Percentiles rank a stretch among this genome's conserved stretches.
These are phyloP conservation scores for Reticulitermes speratus DNA, from an alignment of 1,140 invertebrate genomes.

Conservation along the genomic window DNA sequence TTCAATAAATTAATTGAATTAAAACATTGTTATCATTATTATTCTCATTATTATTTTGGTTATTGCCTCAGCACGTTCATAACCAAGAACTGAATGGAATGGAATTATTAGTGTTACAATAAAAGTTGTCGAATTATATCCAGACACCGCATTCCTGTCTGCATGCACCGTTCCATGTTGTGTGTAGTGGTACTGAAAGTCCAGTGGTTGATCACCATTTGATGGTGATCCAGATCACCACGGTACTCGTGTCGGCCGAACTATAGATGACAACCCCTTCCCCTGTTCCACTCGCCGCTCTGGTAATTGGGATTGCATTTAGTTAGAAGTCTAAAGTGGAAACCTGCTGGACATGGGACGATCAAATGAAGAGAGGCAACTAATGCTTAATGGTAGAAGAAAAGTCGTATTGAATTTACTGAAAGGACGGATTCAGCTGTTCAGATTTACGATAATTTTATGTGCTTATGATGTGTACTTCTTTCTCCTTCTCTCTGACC, in stretches of 20 bases:
- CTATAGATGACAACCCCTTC: background rate
- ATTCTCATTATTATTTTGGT: too few relatives aligned
- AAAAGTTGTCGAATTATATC: too few relatives aligned
- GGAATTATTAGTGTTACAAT: too few relatives aligned
- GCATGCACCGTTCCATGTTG: too few relatives aligned
- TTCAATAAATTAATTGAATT: too few relatives aligned
- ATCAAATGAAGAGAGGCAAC: background rate
- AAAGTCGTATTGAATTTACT: slow-evolving; percentile 10
- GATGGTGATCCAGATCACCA: background rate
- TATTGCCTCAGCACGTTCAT: too few relatives aligned
- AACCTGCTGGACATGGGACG: background rate
- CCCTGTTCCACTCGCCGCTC: background rate
- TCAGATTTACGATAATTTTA: slow-evolving; percentile 12
- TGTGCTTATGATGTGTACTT: slow-evolving; percentile 18
- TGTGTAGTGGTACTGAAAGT: too few relatives aligned
- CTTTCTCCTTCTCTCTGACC: background rate
- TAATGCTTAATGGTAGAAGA: background rate
- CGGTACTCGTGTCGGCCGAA: background rate
- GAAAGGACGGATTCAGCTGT: background rate
- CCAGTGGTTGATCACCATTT: background rate
- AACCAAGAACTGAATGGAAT: too few relatives aligned
- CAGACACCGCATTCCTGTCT: too few relatives aligned
- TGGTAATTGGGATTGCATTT: background rate
- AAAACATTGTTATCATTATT: too few relatives aligned
- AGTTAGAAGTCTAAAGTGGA: background rate